Evolutionary conservation across 1,140 invertebrate species (phyloP).

Genomic region (Coenobita brevimanus): DNA sequence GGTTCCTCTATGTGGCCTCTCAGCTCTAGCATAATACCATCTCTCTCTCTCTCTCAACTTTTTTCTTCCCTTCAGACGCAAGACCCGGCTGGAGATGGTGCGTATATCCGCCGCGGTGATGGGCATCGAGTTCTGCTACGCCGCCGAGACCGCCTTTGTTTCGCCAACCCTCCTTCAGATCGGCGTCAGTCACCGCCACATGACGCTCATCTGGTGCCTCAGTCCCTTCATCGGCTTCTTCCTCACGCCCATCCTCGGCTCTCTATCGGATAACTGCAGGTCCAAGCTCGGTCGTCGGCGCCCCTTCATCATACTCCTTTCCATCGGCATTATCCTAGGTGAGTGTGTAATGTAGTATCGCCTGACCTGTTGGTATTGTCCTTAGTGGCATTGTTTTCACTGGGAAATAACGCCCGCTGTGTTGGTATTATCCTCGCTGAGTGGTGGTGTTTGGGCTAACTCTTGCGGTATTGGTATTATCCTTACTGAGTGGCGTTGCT

Average conservation of each 20-base stretch:
- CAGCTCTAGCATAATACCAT: too few species aligned
- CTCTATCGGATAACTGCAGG: slow-evolving; percentile 91
- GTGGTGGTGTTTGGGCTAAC: neutral
- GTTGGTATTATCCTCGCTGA: neutral
- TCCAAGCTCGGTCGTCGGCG: slow-evolving; percentile 86
- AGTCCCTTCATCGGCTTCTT: slow-evolving; percentile 95
- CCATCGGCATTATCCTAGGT: slow-evolving; percentile 92
- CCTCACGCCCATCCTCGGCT: slow-evolving; percentile 92
- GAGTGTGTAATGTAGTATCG: too few species aligned
- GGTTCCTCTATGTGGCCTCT: too few species aligned
- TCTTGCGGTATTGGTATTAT: neutral
- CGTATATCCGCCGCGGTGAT: slow-evolving; percentile 94
- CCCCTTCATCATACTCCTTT: slow-evolving; percentile 92
- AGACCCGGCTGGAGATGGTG: slow-evolving; percentile 87
- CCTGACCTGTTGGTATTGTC: too few species aligned
- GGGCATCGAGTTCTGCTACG: slow-evolving; percentile 98
- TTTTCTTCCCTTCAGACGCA: slow-evolving; percentile 78
- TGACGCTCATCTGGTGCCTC: slow-evolving; percentile 96
- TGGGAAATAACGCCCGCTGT: too few species aligned
- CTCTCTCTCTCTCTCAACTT: too few species aligned
- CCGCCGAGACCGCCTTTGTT: slow-evolving; percentile 97
- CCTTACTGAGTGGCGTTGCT: neutral
- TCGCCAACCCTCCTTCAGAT: slow-evolving; percentile 95
- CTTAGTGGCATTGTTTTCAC: too few species aligned
- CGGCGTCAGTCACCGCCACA: slow-evolving; percentile 90